Base-by-base conservation (phyloP, 2,113 vertebrate genomes). In the Oncorhynchus mykiss region DNA sequence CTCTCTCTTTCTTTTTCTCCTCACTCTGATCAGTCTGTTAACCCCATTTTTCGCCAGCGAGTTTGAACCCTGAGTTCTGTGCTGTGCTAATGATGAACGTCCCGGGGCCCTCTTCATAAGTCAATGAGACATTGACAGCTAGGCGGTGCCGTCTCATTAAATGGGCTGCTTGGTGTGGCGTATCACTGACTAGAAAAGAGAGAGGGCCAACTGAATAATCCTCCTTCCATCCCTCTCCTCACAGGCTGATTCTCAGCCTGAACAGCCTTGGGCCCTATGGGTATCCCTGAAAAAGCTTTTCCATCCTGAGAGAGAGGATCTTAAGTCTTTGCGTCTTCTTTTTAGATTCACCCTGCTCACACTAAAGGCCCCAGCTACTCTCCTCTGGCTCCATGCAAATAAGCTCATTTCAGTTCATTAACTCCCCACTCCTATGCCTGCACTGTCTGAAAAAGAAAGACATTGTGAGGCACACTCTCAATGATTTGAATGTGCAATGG, bases 321-420 rank as follows among this genome's bases (percentile, higher is more conserved):
- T n/a, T 22, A 62, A 62, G 59, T 7, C 72, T 78, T 65, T 77
- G 60, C 67, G 71, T 59, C 67, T 65, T 70, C 48, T 49, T 75
- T 71, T 73, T 54, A 54, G 12, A 54, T 54, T 34, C 60, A 72
- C 80, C 29, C 73, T 59, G 51, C 75, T 68, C 71, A 75, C 62
- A 70, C 54, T 75, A 73, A 79, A 54, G 62, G 65, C 72, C 45
- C 65, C 48, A 62, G 71, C 57, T 3, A 51, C 11, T 65, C 57
- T 80, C 76, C 72, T 84, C 79, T 75, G 65, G 72, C 84, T 88
- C 78, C 85, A 88, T 88, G 83, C 81, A 83, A 85, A 89, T 80
- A 59, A 67, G 39, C 70, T 67, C 65, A 70, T 88, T 90, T 84
- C 45, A 82, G 88, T 90, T 81, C 73, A 81, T 79, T 79, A 78